Evolutionary conservation across 2,888 invertebrate species (phyloP).

Genomic region (Encarsia formosa): DNA sequence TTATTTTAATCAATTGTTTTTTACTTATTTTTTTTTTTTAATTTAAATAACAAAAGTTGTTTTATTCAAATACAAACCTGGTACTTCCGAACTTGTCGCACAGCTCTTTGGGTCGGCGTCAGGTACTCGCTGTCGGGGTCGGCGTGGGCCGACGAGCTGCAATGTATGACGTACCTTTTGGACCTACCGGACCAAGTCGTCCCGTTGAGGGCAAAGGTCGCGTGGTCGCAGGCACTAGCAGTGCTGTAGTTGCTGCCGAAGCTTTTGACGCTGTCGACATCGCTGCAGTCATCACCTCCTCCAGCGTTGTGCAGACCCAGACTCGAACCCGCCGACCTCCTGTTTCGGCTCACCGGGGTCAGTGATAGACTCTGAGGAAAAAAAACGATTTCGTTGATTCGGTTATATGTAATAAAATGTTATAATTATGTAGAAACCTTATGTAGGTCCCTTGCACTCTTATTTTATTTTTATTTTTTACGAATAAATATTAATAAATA

Average conservation of each 20-base stretch:
- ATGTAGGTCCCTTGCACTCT: too few species aligned
- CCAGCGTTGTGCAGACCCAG: constrained; percentile 29
- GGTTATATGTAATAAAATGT: too few species aligned
- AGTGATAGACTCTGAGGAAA: constrained; percentile 45
- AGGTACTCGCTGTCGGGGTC: constrained; percentile 78
- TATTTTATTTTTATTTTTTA: too few species aligned
- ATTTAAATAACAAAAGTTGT: too few species aligned
- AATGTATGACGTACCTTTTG: constrained; percentile 76
- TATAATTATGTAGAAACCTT: too few species aligned
- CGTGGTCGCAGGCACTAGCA: constrained; percentile 75
- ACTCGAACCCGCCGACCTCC: not conserved
- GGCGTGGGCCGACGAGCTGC: constrained; percentile 75
- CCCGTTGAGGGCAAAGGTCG: constrained; percentile 69
- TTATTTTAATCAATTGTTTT: too few species aligned
- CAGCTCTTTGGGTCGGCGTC: constrained; percentile 83
- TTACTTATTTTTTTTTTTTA: too few species aligned
- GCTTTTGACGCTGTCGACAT: constrained; percentile 73
- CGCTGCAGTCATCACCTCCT: constrained; percentile 56
- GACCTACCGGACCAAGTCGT: constrained; percentile 57
- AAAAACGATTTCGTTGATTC: not conserved
- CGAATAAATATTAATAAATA: not conserved
- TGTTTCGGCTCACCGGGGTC: constrained; percentile 40
- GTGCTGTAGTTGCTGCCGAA: constrained; percentile 72
- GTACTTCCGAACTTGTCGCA: constrained; percentile 73
- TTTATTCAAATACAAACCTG: too few species aligned